Percentiles rank a stretch among this genome's conserved stretches.
Conservation (phyloP, 2,888 invertebrate species). For the Acleris cristana region DNA sequence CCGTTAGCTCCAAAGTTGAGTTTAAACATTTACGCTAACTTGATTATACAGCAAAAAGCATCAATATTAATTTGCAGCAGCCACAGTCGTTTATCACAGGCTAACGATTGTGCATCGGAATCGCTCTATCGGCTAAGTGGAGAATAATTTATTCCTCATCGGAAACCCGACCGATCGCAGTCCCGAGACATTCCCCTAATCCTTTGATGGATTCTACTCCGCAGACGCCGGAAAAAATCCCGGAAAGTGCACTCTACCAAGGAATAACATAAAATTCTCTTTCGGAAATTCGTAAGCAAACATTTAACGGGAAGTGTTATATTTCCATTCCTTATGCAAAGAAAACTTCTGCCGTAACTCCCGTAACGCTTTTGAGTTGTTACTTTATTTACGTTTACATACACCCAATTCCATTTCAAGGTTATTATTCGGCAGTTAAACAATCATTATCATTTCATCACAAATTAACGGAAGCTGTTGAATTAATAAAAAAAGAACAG, state of each 20-base stretch:
- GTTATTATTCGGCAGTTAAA: conserved; percentile 11
- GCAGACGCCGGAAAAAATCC: conserved; percentile 61
- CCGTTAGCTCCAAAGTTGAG: neutral
- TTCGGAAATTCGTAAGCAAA: conserved; percentile 49
- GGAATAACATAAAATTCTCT: conserved; percentile 59
- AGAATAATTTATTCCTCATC: conserved; percentile 78
- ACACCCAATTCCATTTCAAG: neutral
- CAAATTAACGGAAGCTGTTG: conserved; percentile 34
- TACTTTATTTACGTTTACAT: neutral
- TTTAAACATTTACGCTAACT: neutral
- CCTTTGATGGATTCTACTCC: conserved; percentile 79
- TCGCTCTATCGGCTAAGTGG: conserved; percentile 68
- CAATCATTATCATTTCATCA: conserved; percentile 11
- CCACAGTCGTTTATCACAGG: conserved; percentile 31
- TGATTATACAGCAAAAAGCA: conserved; percentile 13
- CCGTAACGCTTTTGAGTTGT: conserved; percentile 7
- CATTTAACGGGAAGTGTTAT: conserved; percentile 45
- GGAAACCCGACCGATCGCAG: conserved; percentile 70
- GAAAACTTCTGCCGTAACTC: conserved; percentile 22
- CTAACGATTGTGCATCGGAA: conserved; percentile 47
- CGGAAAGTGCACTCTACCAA: conserved; percentile 68
- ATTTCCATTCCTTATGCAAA: conserved; percentile 33
- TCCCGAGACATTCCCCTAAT: conserved; percentile 72
- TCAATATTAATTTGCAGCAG: conserved; percentile 26
- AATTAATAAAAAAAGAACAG: conserved; percentile 39